Percentiles rank a stretch among this genome's conserved stretches.
Evolutionary conservation across 1,140 invertebrate genomes (phyloP).

Genomic region (Platorchestia sp.): DNA sequence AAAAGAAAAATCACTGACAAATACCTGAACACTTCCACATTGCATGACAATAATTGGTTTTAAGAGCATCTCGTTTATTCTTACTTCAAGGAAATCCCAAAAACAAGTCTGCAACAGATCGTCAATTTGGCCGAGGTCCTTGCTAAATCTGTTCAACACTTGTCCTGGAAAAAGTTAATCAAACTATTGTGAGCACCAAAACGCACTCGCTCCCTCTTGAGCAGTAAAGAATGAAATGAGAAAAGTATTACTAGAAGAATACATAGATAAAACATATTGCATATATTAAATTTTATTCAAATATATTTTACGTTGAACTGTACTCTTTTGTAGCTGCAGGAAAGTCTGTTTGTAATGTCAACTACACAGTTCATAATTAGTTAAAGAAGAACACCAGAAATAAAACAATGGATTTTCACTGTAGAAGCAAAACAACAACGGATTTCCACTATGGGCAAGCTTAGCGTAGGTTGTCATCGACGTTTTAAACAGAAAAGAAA

Average conservation of each 20-base stretch:
- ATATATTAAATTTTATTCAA: too few relatives aligned
- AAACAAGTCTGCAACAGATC: constrained; percentile 68
- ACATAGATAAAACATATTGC: too few relatives aligned
- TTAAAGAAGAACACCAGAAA: too few relatives aligned
- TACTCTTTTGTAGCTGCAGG: too few relatives aligned
- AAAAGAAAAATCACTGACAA: background rate
- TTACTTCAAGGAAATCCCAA: constrained; percentile 65
- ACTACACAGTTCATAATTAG: too few relatives aligned
- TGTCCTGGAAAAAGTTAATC: constrained; percentile 58
- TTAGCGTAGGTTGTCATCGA: too few relatives aligned
- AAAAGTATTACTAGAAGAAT: background rate
- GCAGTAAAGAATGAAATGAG: background rate
- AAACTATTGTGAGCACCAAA: background rate
- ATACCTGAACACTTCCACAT: background rate
- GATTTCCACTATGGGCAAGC: too few relatives aligned
- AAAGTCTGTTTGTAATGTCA: too few relatives aligned
- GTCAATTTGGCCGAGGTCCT: constrained; percentile 68
- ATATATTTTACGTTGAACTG: too few relatives aligned
- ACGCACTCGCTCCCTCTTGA: background rate
- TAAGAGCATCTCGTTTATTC: constrained; percentile 9
- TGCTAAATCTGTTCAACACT: constrained; percentile 65
- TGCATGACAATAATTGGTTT: background rate
- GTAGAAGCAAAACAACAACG: too few relatives aligned
- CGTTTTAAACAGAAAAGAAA: too few relatives aligned
- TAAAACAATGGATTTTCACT: too few relatives aligned